phyloP scores from a whole-genome alignment of 2,888 invertebrate species.

The Lottia scabra region DNA sequence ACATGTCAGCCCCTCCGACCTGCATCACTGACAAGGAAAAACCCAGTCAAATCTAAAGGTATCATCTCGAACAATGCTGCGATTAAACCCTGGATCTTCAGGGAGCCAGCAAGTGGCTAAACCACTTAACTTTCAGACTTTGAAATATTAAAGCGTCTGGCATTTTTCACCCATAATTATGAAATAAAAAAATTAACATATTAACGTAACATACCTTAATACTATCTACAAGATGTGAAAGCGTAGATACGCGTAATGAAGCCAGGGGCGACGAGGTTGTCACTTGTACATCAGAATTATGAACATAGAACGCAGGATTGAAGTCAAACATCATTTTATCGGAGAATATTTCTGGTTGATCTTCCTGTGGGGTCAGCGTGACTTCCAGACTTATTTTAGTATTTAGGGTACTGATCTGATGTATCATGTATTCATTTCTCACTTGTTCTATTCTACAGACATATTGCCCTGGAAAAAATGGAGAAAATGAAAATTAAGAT shows the following conservation, averaged over 20 bases:
- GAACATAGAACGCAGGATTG: constrained; percentile 61
- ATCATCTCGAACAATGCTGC: no score
- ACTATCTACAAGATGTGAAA: constrained; percentile 39
- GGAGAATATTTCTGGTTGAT: constrained; percentile 53
- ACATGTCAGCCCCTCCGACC: no score
- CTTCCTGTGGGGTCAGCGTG: constrained; percentile 39
- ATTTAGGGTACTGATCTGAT: constrained; percentile 48
- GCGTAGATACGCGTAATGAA: constrained; percentile 48
- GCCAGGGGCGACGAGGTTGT: constrained; percentile 52
- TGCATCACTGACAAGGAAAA: no score
- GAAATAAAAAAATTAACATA: no score
- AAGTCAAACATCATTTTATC: constrained; percentile 46
- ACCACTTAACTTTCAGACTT: no score
- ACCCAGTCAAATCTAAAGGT: no score
- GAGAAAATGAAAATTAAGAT: neutral
- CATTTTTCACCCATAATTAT: no score
- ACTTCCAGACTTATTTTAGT: constrained; percentile 45
- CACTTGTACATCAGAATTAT: constrained; percentile 56
- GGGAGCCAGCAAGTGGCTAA: no score
- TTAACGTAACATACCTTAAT: constrained; percentile 49
- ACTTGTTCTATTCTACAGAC: constrained; percentile 45
- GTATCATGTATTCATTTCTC: constrained; percentile 24
- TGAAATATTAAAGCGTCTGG: no score
- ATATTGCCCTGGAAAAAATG: constrained; percentile 48
- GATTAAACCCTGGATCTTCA: no score